Base-by-base conservation (phyloP, 2,113 vertebrate genomes). In the Jacana jacana region DNA sequence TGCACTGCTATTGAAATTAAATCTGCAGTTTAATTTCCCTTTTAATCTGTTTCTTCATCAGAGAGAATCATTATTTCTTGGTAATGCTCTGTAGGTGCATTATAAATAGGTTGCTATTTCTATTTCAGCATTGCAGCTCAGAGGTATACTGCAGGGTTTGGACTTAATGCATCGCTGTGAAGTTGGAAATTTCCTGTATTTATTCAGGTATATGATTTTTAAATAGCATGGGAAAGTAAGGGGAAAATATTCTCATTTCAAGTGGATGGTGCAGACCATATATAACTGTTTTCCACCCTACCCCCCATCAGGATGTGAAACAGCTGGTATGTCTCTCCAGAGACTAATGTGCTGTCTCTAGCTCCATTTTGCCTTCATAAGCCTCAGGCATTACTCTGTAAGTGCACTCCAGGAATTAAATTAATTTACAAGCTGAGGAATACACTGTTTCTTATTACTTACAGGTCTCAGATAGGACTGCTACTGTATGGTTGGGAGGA, bases 351-450 rank as follows among this genome's bases (percentile, higher is more conserved):
- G 68, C 82, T 70, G 44, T 76, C 37, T 68, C 77, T 65, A 93
- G 89, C 81, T 94, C 80, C 84, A 94, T 89, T 94, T 94, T 95
- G 89, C 77, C 71, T 93, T 86, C 11, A 3, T 54, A 87, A 96
- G 89, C 94, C 92, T 84, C 52, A 86, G 95, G 92, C 89, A 58
- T 94, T 94, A 92, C 84, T 83, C 92, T 91, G 37, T 91, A 95
- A 90, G 37, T 93, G 78, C 92, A 87, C 86, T 96, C 83, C 78
- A 96, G 96, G 92, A 95, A 94, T 88, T 85, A 91, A 95, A 92
- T 97, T 95, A 92, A 95, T 95, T 96, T 96, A 93, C 91, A 97
- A 91, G 83, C 81, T 81, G 89, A 95, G 83, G 89, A 94, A 80
- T 83, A 94, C 0, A 2, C 73, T 86, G 7, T 86, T 94, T 73